Evolutionary conservation across 2,113 vertebrate species (phyloP), one percentile per base, ranked within the genome.

Genomic region (Entomyzon cyanotis): DNA sequence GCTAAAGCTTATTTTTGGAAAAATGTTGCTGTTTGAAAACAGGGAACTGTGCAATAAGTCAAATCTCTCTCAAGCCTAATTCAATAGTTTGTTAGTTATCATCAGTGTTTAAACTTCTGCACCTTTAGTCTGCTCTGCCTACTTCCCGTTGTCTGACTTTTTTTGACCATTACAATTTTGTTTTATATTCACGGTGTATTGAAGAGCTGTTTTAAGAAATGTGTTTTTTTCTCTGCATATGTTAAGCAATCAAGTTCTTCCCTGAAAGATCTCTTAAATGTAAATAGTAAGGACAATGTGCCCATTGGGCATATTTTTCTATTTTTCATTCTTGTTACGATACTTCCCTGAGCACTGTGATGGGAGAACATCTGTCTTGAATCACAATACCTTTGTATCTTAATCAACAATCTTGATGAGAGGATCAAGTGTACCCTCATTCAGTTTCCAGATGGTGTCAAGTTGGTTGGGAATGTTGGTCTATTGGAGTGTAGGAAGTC

Each of bases 151-250:
- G 1, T 19, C 6, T 55, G 11, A 12, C 6, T 8, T 74, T 64
- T 88, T 78, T 35, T 64, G 53, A 35, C 30, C 5, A 11, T 37
- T 71, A 19, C 17, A 39, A 9, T 52, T 65, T 42, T 28, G 37
- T 7, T 73, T 41, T 74, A 14, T 80, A 78, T 87, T 74, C 8
- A 4, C 60, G 7, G 65, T 93, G 20, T 35, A n/a, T 30, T 28
- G 7, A 67, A 78, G 42, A 84, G 15, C 62, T 63, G 10, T 79
- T 79, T 64, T 39, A 82, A 76, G 7, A 63, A 83, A 39, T 0
- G 1, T 8, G 6, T 0, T 1, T 21, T 46, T 91, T 81, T 65
- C 27, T 67, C 3, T 3, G 0, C 7, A 7, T 47, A 27, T 1
- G 2, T 84, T 41, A n/a, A 70, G 22, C 33, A 25, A 53, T 49